A percentile compares a stretch with the other conserved stretches of the same genome.
Evolutionary conservation across 1,140 invertebrate species (phyloP).

Genomic region (Gryllus bimaculatus): DNA sequence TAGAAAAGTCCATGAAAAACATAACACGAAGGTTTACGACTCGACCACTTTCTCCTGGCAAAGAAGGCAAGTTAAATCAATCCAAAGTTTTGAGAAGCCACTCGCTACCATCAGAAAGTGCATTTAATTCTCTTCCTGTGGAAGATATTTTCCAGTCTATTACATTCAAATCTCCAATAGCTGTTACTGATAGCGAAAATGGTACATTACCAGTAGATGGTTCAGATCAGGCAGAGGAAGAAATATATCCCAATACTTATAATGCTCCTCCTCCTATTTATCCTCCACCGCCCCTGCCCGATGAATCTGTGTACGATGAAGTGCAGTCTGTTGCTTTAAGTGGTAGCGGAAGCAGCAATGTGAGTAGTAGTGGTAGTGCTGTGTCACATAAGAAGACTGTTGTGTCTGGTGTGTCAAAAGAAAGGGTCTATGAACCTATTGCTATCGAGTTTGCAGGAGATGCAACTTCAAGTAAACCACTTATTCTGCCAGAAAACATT

Average conservation of each 20-base stretch:
- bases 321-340: slow-evolving; percentile 32
- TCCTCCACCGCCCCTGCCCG: slow-evolving; percentile 47
- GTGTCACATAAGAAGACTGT: background rate
- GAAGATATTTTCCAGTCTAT: slow-evolving; percentile 39
- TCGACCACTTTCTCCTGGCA: slow-evolving; percentile 11
- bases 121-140: slow-evolving; percentile 37
- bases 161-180: slow-evolving; percentile 38
- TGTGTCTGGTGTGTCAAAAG: background rate
- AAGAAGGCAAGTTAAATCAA: slow-evolving; percentile 10
- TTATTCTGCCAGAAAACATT: background rate
- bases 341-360: background rate
- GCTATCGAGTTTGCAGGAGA: background rate
- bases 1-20: slow-evolving; percentile 25
- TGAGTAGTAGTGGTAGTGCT: background rate
- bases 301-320: slow-evolving; percentile 47
- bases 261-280: slow-evolving; percentile 43
- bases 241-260: slow-evolving; percentile 25
- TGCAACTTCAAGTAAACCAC: background rate
- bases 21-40: slow-evolving; percentile 23
- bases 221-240: slow-evolving; percentile 13
- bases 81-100: slow-evolving; percentile 30
- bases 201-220: slow-evolving; percentile 25
- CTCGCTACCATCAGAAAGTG: slow-evolving; percentile 35
- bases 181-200: background rate
- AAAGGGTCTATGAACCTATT: background rate